These are phyloP conservation scores for Zonitis immaculata DNA, from an alignment of 2,888 invertebrate genomes.

Conservation along the genomic window DNA sequence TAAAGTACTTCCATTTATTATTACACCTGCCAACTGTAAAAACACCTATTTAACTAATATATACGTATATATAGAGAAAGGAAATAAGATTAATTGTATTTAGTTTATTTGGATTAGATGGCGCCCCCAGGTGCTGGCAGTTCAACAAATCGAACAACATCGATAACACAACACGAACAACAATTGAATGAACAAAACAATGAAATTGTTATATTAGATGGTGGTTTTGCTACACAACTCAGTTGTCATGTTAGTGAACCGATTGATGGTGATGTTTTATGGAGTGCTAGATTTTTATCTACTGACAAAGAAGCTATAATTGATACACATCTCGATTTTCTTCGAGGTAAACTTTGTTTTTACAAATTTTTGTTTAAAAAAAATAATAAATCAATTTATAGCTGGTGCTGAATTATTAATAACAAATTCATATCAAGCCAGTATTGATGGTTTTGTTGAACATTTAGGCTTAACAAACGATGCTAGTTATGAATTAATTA, in stretches of 20 bases:
- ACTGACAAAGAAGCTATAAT: conserved; percentile 75
- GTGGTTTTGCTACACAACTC: conserved; percentile 79
- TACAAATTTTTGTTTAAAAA: no score
- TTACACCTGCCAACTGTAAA: not conserved
- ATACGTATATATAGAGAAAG: no score
- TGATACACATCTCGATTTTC: conserved; percentile 75
- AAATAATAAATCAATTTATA: no score
- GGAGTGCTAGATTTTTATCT: conserved; percentile 80
- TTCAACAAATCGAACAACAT: conserved; percentile 24
- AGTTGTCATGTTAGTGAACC: conserved; percentile 68
- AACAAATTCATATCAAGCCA: conserved; percentile 89
- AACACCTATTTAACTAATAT: no score
- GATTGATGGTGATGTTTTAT: conserved; percentile 81
- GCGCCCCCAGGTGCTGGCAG: conserved; percentile 37
- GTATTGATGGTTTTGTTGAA: conserved; percentile 68
- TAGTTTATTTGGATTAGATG: conserved; percentile 22
- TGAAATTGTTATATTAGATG: conserved; percentile 54
- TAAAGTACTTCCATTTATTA: not conserved
- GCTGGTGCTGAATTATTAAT: conserved; percentile 84
- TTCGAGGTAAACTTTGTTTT: conserved; percentile 58
- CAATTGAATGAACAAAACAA: conserved; percentile 11
- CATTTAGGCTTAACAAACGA: conserved; percentile 65
- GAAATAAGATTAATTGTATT: no score
- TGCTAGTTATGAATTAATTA: conserved; percentile 68
- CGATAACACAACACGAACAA: not conserved